These are phyloP conservation scores for Eueremaeus valkanovi DNA, from an alignment of 2,888 invertebrate genomes.

Conservation along the genomic window DNA sequence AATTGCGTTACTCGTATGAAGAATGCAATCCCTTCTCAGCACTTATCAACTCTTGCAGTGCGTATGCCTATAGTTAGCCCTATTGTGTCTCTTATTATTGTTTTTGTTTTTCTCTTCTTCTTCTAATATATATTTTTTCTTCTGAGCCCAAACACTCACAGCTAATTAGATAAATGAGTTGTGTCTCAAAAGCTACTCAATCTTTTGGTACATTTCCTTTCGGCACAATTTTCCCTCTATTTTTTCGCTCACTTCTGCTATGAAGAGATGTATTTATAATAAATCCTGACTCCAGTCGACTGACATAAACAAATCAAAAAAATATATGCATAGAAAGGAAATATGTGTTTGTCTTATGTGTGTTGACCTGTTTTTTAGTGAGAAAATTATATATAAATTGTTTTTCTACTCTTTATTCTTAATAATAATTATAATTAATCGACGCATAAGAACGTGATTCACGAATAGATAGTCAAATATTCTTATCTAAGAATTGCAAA, in stretches of 20 bases:
- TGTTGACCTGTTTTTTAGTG: background rate
- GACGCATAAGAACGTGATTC: background rate
- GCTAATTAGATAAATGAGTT: slow-evolving; percentile 25
- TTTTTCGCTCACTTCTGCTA: background rate
- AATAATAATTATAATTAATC: background rate
- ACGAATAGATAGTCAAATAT: background rate
- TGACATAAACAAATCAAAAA: background rate
- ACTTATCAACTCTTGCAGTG: no score
- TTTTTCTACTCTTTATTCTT: background rate
- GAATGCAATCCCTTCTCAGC: background rate
- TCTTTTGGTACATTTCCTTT: slow-evolving; percentile 3
- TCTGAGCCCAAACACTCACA: background rate
- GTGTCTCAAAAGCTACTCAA: background rate
- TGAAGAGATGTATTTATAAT: background rate
- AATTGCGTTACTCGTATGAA: background rate
- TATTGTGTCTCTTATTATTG: no score
- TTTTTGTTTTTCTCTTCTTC: no score
- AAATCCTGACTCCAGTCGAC: background rate
- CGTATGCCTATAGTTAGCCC: no score
- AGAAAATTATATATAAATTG: background rate
- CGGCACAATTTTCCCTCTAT: background rate
- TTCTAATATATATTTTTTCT: background rate
- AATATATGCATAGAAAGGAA: background rate
- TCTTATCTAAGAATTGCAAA: background rate
- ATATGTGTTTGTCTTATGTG: background rate